phyloP scores from a whole-genome alignment of 2,113 vertebrate genomes.

The Nothobranchius kuhntae region DNA sequence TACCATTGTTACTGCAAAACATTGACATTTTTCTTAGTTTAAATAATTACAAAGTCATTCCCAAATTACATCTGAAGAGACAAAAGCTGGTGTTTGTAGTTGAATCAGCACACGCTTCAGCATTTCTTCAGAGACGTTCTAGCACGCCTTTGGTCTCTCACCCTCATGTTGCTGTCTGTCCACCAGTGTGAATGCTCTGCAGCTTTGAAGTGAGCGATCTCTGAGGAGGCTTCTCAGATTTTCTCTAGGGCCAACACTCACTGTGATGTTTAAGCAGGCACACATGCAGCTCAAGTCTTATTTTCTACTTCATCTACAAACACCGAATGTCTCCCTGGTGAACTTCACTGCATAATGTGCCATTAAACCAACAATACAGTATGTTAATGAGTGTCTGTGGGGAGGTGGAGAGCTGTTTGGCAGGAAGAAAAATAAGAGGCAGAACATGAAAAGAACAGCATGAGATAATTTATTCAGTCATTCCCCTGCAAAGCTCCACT shows the following conservation, averaged over 20 bases:
- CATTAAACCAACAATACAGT: constrained; percentile 13
- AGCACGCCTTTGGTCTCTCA: not conserved
- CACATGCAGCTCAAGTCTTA: not conserved
- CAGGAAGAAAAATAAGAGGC: not conserved
- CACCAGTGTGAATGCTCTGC: not conserved
- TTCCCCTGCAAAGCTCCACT: constrained; percentile 5
- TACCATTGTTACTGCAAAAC: too few relatives aligned
- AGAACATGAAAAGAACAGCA: constrained; percentile 3
- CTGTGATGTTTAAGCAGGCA: not conserved
- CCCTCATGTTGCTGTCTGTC: constrained; percentile 1
- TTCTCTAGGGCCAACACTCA: not conserved
- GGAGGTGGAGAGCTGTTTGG: not conserved
- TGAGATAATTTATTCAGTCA: constrained; percentile 15
- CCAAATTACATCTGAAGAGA: not conserved
- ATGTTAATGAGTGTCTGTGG: constrained; percentile 23
- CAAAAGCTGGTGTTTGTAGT: not conserved
- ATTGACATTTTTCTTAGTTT: too few relatives aligned
- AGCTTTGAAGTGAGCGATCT: not conserved
- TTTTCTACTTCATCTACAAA: constrained; percentile 1
- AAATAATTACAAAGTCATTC: too few relatives aligned
- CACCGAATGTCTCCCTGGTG: not conserved
- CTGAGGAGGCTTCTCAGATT: not conserved
- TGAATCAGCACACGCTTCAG: not conserved
- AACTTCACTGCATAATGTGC: constrained; percentile 11
- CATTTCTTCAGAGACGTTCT: not conserved